These are phyloP conservation scores for Allophyes oxyacanthae DNA, from an alignment of 2,888 invertebrate species.

Conservation along the genomic window DNA sequence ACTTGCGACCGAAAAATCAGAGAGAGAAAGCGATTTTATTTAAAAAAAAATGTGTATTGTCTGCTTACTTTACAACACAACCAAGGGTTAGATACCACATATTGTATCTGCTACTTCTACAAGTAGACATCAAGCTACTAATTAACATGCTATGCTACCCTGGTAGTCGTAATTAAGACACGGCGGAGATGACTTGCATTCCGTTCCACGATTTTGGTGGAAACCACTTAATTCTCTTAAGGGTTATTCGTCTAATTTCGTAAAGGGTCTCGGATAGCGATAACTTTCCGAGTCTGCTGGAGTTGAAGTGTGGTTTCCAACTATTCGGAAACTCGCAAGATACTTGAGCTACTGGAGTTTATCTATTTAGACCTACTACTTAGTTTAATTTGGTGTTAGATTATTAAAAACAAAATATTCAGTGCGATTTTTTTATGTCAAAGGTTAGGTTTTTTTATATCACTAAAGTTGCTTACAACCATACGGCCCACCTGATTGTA, in stretches of 20 bases:
- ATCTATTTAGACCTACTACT: constrained; percentile 30
- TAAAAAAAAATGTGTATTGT: too few species aligned
- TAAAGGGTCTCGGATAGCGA: constrained; percentile 46
- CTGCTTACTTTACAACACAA: too few species aligned
- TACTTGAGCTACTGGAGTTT: constrained; percentile 30
- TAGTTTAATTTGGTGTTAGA: constrained; percentile 1
- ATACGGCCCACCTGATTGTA: too few species aligned
- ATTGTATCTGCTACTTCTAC: neutral
- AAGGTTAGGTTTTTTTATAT: too few species aligned
- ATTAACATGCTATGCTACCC: constrained; percentile 39
- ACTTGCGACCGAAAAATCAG: too few species aligned
- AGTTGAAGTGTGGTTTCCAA: constrained; percentile 38
- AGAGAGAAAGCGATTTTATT: too few species aligned
- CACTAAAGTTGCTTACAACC: too few species aligned
- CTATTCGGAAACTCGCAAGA: constrained; percentile 41
- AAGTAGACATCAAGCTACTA: constrained; percentile 29
- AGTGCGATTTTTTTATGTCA: too few species aligned
- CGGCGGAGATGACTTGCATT: constrained; percentile 46
- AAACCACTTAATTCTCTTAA: constrained; percentile 32
- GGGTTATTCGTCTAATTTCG: constrained; percentile 50
- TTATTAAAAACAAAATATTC: too few species aligned
- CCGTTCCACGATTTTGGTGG: constrained; percentile 21
- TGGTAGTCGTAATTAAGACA: constrained; percentile 42
- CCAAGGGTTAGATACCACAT: too few species aligned
- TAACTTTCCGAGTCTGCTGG: constrained; percentile 41